phyloP scores from a whole-genome alignment of 2,113 vertebrate genomes.

The Arenaria interpres region DNA sequence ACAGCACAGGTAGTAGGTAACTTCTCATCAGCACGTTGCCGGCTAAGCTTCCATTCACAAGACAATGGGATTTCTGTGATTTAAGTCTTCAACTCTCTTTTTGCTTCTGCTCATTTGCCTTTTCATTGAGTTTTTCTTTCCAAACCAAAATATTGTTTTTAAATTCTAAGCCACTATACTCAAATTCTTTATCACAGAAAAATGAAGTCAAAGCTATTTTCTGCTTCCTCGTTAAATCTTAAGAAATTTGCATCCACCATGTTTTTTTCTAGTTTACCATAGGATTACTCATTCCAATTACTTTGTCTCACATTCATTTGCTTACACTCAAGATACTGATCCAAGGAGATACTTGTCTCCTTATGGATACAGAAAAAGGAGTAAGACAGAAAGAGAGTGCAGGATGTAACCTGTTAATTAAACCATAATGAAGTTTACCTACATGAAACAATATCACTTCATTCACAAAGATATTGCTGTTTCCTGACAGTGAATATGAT shows the following conservation, averaged over 20 bases:
- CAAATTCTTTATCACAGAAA: not conserved
- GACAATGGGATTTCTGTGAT: not conserved
- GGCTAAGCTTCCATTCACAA: not conserved
- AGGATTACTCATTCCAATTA: not conserved
- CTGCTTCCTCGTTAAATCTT: not conserved
- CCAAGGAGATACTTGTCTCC: not conserved
- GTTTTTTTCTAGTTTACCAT: not conserved
- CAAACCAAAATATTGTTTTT: not conserved
- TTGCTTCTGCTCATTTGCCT: not conserved
- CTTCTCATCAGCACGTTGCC: not conserved
- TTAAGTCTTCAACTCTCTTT: not conserved
- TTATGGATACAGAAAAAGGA: not conserved
- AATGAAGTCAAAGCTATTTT: not conserved
- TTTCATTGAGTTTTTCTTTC: not conserved
- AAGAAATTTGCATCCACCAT: not conserved
- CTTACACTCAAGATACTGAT: not conserved
- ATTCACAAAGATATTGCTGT: not conserved
- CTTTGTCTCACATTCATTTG: not conserved
- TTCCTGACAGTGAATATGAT: not conserved
- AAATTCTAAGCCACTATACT: not conserved
- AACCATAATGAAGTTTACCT: not conserved
- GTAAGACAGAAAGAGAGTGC: not conserved
- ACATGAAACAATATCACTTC: not conserved
- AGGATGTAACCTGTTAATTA: not conserved
- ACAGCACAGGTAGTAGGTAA: not conserved